Evolutionary conservation across 2,797 vertebrate genomes (phyloP).

Genomic region (Brotula barbata): DNA sequence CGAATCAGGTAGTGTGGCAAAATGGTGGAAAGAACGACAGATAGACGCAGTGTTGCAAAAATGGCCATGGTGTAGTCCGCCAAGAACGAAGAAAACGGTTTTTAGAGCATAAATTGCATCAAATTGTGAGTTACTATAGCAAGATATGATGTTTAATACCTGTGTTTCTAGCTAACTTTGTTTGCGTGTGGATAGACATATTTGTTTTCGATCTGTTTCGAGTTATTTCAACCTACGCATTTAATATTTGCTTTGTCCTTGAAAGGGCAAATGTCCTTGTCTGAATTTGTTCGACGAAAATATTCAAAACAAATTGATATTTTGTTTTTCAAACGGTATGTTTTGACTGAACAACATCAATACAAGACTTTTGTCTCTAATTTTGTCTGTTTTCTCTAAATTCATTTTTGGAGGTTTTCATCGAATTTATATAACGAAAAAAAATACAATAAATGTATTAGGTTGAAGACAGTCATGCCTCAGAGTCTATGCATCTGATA

Average conservation of each 20-base stretch:
- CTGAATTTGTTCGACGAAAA: constrained; percentile 66
- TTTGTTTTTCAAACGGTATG: constrained; percentile 39
- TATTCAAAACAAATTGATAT: constrained; percentile 20
- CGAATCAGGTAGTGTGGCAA: constrained; percentile 66
- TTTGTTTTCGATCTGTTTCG: constrained; percentile 56
- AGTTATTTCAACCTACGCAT: constrained; percentile 81
- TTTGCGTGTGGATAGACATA: constrained; percentile 21
- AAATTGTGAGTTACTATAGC: constrained; percentile 19
- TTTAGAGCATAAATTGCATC: neutral
- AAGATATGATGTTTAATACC: constrained; percentile 38
- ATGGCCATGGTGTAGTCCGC: constrained; percentile 81
- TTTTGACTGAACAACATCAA: constrained; percentile 20
- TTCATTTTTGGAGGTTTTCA: constrained; percentile 47
- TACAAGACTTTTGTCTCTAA: constrained; percentile 14
- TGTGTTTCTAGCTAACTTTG: constrained; percentile 36
- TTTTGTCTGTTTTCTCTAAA: constrained; percentile 62
- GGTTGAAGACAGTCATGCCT: constrained; percentile 10
- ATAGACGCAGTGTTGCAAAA: constrained; percentile 78
- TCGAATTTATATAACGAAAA: constrained; percentile 34
- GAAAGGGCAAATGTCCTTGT: constrained; percentile 81
- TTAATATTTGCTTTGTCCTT: constrained; percentile 87
- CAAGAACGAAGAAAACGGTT: constrained; percentile 54
- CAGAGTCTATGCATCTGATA: constrained; percentile 7
- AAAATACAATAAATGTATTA: constrained; percentile 1
- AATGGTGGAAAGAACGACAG: constrained; percentile 82